phyloP scores from a whole-genome alignment of 2,113 vertebrate species.

The Channa maculata region DNA sequence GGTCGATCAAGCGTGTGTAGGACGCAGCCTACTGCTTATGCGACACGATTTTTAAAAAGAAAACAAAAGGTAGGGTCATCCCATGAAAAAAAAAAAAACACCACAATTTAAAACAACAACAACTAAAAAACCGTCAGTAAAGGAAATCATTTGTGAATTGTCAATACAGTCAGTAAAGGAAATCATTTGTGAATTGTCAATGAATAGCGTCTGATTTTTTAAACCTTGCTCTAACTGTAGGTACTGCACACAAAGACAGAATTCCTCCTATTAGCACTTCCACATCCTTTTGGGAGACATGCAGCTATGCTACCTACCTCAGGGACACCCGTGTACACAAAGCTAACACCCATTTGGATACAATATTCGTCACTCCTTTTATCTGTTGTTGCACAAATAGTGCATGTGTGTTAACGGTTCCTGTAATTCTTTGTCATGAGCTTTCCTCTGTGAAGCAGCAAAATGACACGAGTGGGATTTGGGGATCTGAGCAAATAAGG shows the following conservation, averaged over 20 bases:
- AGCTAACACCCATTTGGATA: constrained; percentile 14
- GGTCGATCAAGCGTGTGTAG: constrained; percentile 7
- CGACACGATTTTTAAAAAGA: constrained; percentile 10
- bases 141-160: constrained; percentile 32
- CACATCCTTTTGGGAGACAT: constrained; percentile 34
- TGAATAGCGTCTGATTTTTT: constrained; percentile 14
- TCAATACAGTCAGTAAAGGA: constrained; percentile 12
- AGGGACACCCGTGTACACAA: not conserved
- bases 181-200: constrained; percentile 32
- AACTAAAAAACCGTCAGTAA: not conserved
- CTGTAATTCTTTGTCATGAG: constrained; percentile 16
- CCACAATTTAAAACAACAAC: not conserved
- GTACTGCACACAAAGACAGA: constrained; percentile 8
- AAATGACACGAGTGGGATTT: constrained; percentile 59
- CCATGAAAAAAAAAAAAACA: constrained; percentile 17
- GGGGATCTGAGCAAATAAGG: constrained; percentile 45
- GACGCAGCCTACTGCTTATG: constrained; percentile 28
- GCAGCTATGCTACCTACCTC: not conserved
- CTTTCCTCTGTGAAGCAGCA: constrained; percentile 41
- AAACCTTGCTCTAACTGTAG: constrained; percentile 15
- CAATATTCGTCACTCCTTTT: constrained; percentile 42
- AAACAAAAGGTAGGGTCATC: not conserved
- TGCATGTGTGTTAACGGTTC: constrained; percentile 10
- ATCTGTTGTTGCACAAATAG: constrained; percentile 16
- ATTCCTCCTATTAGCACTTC: constrained; percentile 36